A percentile compares a stretch with the other conserved stretches of the same genome.
phyloP scores from a whole-genome alignment of 2,888 invertebrate genomes.

The Troides aeacus region DNA sequence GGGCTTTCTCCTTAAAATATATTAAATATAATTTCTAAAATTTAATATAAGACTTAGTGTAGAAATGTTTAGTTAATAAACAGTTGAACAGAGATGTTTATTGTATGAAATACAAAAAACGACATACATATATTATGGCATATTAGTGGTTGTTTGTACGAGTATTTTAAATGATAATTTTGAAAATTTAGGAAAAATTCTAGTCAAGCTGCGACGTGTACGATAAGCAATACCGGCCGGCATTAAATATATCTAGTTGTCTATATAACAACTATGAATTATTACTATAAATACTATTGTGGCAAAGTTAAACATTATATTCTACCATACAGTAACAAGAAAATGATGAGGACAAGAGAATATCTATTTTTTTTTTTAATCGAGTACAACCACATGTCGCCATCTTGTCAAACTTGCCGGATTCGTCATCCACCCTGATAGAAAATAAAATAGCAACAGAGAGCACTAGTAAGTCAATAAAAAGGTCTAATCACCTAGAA shows the following conservation, averaged over 20 bases:
- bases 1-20: too few species aligned
- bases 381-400: conserved; percentile 75
- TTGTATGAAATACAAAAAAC: background rate
- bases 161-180: background rate
- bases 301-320: background rate
- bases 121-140: background rate
- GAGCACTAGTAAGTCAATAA: conserved; percentile 42
- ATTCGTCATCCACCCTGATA: conserved; percentile 62
- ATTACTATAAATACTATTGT: background rate
- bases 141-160: background rate
- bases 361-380: conserved; percentile 51
- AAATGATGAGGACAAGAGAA: conserved; percentile 17
- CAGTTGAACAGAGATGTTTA: too few species aligned
- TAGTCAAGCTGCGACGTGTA: conserved; percentile 36
- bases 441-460: conserved; percentile 29
- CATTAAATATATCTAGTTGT: conserved; percentile 21
- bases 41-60: too few species aligned
- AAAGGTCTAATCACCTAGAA: conserved; percentile 40
- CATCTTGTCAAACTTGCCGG: conserved; percentile 77
- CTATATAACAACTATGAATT: background rate
- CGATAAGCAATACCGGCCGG: conserved; percentile 42
- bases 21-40: too few species aligned
- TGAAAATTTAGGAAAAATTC: background rate
- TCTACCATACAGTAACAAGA: conserved; percentile 5
- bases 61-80: too few species aligned